Conservation (phyloP, 2,113 vertebrate species). For the Chaetodon auriga region DNA sequence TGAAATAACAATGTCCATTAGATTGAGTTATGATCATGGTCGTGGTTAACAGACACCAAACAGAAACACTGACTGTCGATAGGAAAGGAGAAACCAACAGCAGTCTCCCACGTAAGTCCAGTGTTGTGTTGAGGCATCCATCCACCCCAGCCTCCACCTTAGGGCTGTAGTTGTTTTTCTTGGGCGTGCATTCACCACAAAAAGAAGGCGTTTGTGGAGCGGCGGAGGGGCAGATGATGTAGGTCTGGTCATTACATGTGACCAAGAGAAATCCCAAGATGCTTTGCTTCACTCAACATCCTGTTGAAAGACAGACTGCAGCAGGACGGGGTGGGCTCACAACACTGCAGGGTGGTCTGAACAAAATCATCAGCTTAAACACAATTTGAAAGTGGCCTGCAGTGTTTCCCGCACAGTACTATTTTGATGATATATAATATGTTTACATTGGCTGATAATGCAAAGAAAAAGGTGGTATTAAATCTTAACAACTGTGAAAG, state of each 20-base stretch:
- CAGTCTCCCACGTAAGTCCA: not conserved
- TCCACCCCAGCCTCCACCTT: not conserved
- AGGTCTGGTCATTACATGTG: not conserved
- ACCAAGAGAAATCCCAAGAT: conserved; percentile 41
- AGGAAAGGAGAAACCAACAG: not conserved
- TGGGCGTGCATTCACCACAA: not conserved
- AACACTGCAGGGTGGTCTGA: conserved; percentile 51
- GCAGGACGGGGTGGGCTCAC: conserved; percentile 25
- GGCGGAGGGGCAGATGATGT: not conserved
- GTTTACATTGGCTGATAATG: conserved; percentile 30
- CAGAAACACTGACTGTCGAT: too few species aligned
- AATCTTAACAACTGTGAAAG: conserved; percentile 36
- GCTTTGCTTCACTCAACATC: conserved; percentile 34
- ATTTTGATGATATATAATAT: conserved; percentile 21
- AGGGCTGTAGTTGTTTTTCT: not conserved
- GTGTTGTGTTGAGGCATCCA: not conserved
- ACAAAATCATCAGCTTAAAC: conserved; percentile 1
- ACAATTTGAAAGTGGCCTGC: not conserved
- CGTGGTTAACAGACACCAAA: too few species aligned
- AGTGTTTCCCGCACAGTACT: too few species aligned
- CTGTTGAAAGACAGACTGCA: conserved; percentile 49
- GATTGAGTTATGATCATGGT: too few species aligned
- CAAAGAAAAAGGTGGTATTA: conserved; percentile 30
- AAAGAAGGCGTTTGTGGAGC: not conserved
- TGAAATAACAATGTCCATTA: too few species aligned